Percentiles rank a stretch among this genome's conserved stretches.
phyloP scores from a whole-genome alignment of 35 echinoderm and acorn worm genomes.

The Holothuria glaberrima region DNA sequence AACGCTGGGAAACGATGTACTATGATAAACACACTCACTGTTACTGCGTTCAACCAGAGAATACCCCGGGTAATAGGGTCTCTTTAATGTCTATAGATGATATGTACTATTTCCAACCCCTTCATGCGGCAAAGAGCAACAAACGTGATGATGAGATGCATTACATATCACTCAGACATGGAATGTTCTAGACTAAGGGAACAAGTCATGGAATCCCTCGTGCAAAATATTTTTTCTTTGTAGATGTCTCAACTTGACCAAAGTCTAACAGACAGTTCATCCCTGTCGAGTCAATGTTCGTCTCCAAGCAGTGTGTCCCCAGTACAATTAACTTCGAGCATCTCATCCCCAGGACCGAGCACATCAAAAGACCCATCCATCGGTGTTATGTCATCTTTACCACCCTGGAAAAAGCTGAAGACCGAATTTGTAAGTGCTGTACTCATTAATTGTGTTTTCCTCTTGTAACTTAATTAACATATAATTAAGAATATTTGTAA shows the following conservation, averaged over 20 bases:
- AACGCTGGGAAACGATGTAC: not conserved
- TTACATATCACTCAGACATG: not conserved
- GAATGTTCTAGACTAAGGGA: too few species aligned
- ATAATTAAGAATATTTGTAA: too few species aligned
- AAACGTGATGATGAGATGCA: not conserved
- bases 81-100: slow-evolving; percentile 33
- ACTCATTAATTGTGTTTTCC: not conserved
- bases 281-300: not conserved
- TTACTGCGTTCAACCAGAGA: slow-evolving; percentile 47
- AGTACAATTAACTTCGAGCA: not conserved
- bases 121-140: slow-evolving; percentile 63
- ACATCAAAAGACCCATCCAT: not conserved
- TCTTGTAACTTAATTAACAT: too few species aligned
- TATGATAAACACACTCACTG: too few species aligned
- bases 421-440: not conserved
- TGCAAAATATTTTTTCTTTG: too few species aligned
- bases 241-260: too few species aligned
- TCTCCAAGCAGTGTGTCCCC: not conserved
- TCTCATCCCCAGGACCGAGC: not conserved
- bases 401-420: not conserved
- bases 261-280: not conserved
- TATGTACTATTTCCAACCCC: slow-evolving; percentile 34
- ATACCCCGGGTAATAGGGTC: not conserved
- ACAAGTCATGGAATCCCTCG: too few species aligned
- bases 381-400: not conserved